phyloP scores from a whole-genome alignment of 1,140 invertebrate species.

The Halyomorpha halys region DNA sequence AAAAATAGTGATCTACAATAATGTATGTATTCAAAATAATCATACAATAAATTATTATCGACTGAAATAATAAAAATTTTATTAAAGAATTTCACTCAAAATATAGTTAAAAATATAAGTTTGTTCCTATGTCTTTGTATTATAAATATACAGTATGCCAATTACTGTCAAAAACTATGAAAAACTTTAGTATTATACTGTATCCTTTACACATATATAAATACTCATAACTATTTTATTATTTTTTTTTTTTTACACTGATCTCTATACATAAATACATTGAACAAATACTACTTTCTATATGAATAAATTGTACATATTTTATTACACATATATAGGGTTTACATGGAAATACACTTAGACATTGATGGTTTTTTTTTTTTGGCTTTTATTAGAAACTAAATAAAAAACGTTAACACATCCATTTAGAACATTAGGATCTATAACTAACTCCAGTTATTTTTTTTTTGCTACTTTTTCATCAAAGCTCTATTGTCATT shows the following conservation, averaged over 20 bases:
- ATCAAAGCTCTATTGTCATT: neutral
- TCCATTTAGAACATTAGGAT: neutral
- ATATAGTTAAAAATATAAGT: constrained; percentile 17
- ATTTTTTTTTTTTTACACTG: constrained; percentile 4
- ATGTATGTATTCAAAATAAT: neutral
- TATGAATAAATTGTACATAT: constrained; percentile 14
- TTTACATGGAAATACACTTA: constrained; percentile 2
- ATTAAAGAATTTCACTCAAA: neutral
- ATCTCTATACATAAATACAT: constrained; percentile 19
- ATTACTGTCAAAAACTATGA: constrained; percentile 10
- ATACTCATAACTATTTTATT: constrained; percentile 8
- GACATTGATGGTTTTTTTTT: neutral
- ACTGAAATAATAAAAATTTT: neutral
- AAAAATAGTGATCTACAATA: constrained; percentile 18
- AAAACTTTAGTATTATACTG: constrained; percentile 4
- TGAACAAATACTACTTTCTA: constrained; percentile 17
- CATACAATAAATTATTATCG: neutral
- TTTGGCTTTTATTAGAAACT: neutral
- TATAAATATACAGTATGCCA: constrained; percentile 20
- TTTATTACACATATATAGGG: constrained; percentile 12
- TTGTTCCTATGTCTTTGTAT: constrained; percentile 1
- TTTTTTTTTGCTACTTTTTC: neutral
- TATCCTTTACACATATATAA: constrained; percentile 12
- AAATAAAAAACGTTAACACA: neutral
- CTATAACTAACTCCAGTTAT: neutral